Evolutionary conservation across 2,888 invertebrate genomes (phyloP).

Genomic region (Platerodrilus igneus): DNA sequence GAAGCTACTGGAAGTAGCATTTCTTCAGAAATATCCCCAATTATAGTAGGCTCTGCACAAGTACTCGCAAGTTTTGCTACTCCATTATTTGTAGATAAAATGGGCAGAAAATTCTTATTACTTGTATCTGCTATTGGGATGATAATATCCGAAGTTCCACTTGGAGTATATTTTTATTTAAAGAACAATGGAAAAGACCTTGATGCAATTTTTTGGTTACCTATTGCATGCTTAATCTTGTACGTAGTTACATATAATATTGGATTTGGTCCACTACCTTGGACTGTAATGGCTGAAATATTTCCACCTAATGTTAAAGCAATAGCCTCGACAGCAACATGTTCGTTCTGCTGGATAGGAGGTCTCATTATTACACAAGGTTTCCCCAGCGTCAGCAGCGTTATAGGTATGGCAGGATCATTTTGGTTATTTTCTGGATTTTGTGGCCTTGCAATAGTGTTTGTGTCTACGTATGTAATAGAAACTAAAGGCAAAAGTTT

Average conservation of each 20-base stretch:
- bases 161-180: conserved; percentile 61
- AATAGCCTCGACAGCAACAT: conserved; percentile 65
- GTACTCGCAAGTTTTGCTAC: conserved; percentile 66
- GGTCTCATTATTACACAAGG: conserved; percentile 69
- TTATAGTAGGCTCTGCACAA: conserved; percentile 72
- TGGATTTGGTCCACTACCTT: conserved; percentile 70
- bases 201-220: conserved; percentile 60
- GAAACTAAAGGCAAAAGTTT: no score
- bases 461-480: no score
- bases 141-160: conserved; percentile 55
- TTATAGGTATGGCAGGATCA: no score
- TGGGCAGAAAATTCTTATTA: conserved; percentile 67
- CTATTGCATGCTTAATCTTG: conserved; percentile 65
- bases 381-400: conserved; percentile 53
- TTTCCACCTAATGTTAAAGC: conserved; percentile 74
- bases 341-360: conserved; percentile 71
- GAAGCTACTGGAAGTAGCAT: conserved; percentile 58
- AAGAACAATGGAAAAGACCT: conserved; percentile 47
- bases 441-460: no score
- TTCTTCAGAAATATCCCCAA: conserved; percentile 62
- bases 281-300: conserved; percentile 79
- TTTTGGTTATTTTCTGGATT: no score
- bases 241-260: conserved; percentile 68
- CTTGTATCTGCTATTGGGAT: conserved; percentile 64
- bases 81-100: conserved; percentile 67